These are phyloP conservation scores for Orchestes rusci DNA, from an alignment of 2,888 invertebrate genomes.

Conservation along the genomic window DNA sequence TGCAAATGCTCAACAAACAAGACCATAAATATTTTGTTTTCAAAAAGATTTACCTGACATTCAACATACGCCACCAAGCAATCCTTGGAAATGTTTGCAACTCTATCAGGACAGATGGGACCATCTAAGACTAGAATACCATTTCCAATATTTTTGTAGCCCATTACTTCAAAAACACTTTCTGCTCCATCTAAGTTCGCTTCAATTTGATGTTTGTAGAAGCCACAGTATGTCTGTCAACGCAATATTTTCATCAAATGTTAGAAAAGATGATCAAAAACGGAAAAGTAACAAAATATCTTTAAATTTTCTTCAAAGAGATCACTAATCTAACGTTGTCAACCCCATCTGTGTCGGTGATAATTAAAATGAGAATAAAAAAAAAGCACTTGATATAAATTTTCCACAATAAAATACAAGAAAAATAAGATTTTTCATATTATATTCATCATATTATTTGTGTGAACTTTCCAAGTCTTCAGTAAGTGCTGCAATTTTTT, in stretches of 20 bases:
- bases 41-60: conserved; percentile 58
- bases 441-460: too few relatives aligned
- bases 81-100: conserved; percentile 72
- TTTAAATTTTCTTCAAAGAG: too few relatives aligned
- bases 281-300: too few relatives aligned
- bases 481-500: too few relatives aligned
- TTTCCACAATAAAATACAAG: too few relatives aligned
- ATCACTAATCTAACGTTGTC: neutral
- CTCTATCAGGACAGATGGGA: conserved; percentile 75
- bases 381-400: too few relatives aligned
- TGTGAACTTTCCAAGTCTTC: too few relatives aligned
- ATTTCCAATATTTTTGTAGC: conserved; percentile 58
- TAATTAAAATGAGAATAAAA: neutral
- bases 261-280: too few relatives aligned
- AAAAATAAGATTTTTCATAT: too few relatives aligned
- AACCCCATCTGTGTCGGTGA: neutral
- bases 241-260: too few relatives aligned
- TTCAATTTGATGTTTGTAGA: conserved; percentile 81
- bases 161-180: conserved; percentile 72
- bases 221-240: conserved; percentile 78
- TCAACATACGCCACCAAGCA: conserved; percentile 82
- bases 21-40: neutral
- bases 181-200: conserved; percentile 73
- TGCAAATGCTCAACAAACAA: too few relatives aligned
- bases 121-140: conserved; percentile 59